Base-by-base conservation (phyloP, 1,140 invertebrate species). In the Drosophila trapezifrons region DNA sequence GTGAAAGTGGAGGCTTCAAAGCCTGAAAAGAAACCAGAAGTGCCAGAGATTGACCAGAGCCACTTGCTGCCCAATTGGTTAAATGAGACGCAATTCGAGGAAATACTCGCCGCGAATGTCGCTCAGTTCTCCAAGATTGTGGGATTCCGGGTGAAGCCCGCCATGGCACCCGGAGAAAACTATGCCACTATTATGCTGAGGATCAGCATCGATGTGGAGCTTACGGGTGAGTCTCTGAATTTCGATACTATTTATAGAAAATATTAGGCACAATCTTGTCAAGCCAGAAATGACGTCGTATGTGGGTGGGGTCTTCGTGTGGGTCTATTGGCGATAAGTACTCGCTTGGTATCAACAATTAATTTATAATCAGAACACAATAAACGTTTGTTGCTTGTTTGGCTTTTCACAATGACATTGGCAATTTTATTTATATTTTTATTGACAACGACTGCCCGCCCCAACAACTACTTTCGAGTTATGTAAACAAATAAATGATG, bases 11-110 rank as follows among this genome's bases (percentile, higher is more conserved):
- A 32, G 12, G 29, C n/a, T 25, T 15, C 57, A 2, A n/a, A 42
- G 10, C 10, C 18, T 40, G 7, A 37, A 35, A 29, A 40, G 20
- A 27, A 32, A 4, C 37, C 12, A 13, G 22, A 32, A 13, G 7
- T 17, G 2, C 52, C 51, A 17, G 35, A 27, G 20, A 49, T 70
- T 27, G 47, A 54, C 13, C 52, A 38, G 6, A 49, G 57, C 17
- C 29, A 56, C 18, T 56, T 69, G 40, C 56, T 75, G 17, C 92
- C 92, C 46, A 18, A 79, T 37, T 94, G 93, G 93, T 57, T 94
- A 38, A 91, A 93, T 60, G 58, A 80, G 40, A 72, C 91, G 20
- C 93, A 93, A 25, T 76, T 92, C 13, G 74, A 92, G 56, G 92
- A 92, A 69, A 60, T 93, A 46, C 72, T 94, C 0, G 87, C 80